Base-by-base conservation (phyloP, 2,113 vertebrate genomes). In the Microtus montanus region DNA sequence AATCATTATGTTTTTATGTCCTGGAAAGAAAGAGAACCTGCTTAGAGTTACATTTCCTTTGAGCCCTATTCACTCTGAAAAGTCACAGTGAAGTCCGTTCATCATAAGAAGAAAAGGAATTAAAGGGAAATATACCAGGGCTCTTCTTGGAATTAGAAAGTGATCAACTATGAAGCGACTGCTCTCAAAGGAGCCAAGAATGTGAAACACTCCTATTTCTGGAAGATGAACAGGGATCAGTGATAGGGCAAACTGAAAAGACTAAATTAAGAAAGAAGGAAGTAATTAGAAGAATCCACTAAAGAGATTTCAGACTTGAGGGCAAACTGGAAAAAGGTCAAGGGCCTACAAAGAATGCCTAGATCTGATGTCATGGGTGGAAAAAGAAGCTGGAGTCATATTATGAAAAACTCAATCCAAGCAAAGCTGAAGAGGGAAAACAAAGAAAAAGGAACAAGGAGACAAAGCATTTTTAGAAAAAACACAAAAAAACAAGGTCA, bases 131-230 rank as follows among this genome's bases (percentile, higher is more conserved):
- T 33, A 22, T 5, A 80, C 22, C 44, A 41, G 17, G 0, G 5
- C 26, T 91, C 33, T 41, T 52, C 22, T 87, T 6, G 0, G 28
- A 84, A 1, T 84, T 15, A 64, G 77, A 66, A 93, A 77, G 71
- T 73, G 33, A 63, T 10, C 68, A 75, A 3, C 26, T 82, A 47
- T 33, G 70, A 85, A 33, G 44, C 88, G 26, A 44, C 30, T 15
- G 2, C 4, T 80, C 15, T 79, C 28, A 22, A 41, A 82, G n/a
- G 17, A 49, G 30, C 17, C 7, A 85, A 83, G 35, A 89, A 74
- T 66, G 82, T 58, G 77, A 92, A 94, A 49, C n/a, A 91, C 58
- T 93, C 84, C 52, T 54, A 52, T 30, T 90, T 95, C 79, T 95
- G 54, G 24, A 85, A 89, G 61, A 88, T 4, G 78, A 92, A 71